A percentile compares a stretch with the other conserved stretches of the same genome.
phyloP scores from a whole-genome alignment of 92 coral and sea anemone genomes.

The Bergia puertoricense region DNA sequence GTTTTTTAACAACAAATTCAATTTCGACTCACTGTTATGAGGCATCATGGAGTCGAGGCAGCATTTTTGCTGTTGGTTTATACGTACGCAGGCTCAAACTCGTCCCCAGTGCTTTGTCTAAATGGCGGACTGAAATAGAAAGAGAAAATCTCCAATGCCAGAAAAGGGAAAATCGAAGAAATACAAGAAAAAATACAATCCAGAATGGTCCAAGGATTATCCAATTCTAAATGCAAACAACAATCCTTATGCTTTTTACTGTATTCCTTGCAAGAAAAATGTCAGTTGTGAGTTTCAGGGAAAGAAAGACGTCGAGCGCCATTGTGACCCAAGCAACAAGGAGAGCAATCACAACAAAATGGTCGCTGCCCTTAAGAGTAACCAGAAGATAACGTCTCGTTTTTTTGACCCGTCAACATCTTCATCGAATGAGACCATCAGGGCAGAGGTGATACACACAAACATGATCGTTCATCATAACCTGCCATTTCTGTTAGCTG shows the following conservation, averaged over 20 bases:
- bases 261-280: conserved; percentile 50
- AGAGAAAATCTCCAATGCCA: conserved; percentile 38
- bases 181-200: conserved; percentile 44
- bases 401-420: conserved; percentile 30
- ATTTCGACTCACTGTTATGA: no score
- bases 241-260: conserved; percentile 54
- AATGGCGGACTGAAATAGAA: conserved; percentile 27
- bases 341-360: conserved; percentile 47
- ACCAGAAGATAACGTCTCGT: conserved; percentile 17
- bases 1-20: no score
- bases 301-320: conserved; percentile 40
- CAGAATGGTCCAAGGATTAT: conserved; percentile 49
- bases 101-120: conserved; percentile 20
- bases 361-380: conserved; percentile 43
- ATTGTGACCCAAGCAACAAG: conserved; percentile 46
- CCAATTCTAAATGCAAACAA: conserved; percentile 44
- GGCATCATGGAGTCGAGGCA: conserved; percentile 20
- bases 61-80: conserved; percentile 49
- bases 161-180: conserved; percentile 30
- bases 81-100: conserved; percentile 35
- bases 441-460: conserved; percentile 49
- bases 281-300: conserved; percentile 46
- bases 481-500: conserved; percentile 53
- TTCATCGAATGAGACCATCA: conserved; percentile 39
- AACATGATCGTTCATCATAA: conserved; percentile 51